Evolutionary conservation across 30 jellyfish, hydroid and myxozoan genomes (phyloP), one percentile per base, ranked within the genome.

Genomic region (Morbakka virulenta): DNA sequence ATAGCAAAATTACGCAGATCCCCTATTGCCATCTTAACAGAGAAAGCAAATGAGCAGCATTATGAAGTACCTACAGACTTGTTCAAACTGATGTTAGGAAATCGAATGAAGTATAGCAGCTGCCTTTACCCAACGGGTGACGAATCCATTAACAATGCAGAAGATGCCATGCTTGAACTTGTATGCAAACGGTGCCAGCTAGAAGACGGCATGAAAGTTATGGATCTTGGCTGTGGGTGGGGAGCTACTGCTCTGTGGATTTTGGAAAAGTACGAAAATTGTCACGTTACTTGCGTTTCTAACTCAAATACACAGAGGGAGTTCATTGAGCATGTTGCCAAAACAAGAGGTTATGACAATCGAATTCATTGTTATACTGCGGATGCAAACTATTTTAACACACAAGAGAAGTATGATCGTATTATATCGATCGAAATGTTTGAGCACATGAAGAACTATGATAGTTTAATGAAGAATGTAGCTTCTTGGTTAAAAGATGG

Each of bases 191-290:
- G 94, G 35, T 87, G 94, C 28, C 69, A 67, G 31, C 75, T 87
- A 6, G 21, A 33, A 4, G 94, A 87, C 66, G 96, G 94, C 24
- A 79, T 80, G 69, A 65, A 81, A 48, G 87, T 87, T 23, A 61
- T 87, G 87, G 96, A 87, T 67, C 88, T 87, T 1, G 96, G 96
- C 28, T 87, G 96, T 53, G 96, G 96, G 21, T 87, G 96, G 96
- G 96, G 96, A 41, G 94, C 74, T 22, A 80, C 94, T 49, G 86
- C 89, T 12, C 70, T 87, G 28, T 80, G 94, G 94, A 23, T 87
- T 3, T 61, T 79, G 26, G 96, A 87, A 64, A 80, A 80, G 33
- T 80, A 63, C 61, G 90, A 91, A 24, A 80, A 87, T 28, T 72
- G 87, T 72, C 61, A 52, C 3, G 96, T 87, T 17, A 69, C 82